Evolutionary conservation across 2,113 vertebrate genomes (phyloP).

Genomic region (Malaclemys terrapin): DNA sequence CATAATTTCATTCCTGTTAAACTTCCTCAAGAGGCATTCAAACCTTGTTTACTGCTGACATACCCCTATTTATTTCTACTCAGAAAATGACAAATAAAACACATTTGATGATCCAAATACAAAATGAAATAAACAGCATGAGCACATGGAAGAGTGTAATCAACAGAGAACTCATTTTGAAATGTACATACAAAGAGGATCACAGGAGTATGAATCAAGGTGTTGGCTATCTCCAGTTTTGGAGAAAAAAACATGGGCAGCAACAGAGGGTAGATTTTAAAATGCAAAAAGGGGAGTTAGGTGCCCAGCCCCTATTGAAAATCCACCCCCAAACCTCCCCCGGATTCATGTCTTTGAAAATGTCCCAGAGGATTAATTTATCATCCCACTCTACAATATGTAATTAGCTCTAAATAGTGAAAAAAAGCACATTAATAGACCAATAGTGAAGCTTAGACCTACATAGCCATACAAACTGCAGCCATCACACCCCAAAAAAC

Average conservation of each 20-base stretch:
- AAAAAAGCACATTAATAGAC: background rate
- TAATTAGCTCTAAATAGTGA: background rate
- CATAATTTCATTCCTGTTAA: background rate
- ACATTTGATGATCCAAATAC: background rate
- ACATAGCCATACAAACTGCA: background rate
- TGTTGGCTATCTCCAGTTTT: background rate
- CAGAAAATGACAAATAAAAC: background rate
- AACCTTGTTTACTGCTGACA: background rate
- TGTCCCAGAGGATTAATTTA: background rate
- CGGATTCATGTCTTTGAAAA: background rate
- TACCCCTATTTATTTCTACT: background rate
- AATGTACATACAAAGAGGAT: background rate
- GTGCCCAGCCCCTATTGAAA: background rate
- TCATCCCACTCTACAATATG: background rate
- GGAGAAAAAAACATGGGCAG: background rate
- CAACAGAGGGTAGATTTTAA: background rate
- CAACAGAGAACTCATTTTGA: background rate
- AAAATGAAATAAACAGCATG: background rate
- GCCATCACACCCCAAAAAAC: rapidly evolving
- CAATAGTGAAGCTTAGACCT: background rate
- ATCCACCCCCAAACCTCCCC: background rate
- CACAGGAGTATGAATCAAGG: background rate
- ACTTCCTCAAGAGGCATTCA: background rate
- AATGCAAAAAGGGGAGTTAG: background rate
- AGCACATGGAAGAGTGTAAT: background rate